These are phyloP conservation scores for Strigamia maritima DNA, from an alignment of 2,888 invertebrate genomes.

Conservation along the genomic window DNA sequence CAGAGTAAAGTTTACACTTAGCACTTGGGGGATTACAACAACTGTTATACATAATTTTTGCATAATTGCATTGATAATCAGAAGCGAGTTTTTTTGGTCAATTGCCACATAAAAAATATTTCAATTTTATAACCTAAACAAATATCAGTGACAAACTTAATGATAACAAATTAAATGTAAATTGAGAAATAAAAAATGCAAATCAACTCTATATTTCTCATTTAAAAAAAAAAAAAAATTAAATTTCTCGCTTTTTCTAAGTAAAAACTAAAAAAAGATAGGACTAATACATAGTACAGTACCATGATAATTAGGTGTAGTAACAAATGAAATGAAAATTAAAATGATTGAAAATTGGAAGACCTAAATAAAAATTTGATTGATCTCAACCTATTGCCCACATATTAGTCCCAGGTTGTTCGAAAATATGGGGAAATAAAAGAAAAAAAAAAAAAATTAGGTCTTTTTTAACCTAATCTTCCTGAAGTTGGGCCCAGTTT, in stretches of 20 bases:
- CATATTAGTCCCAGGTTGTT: background rate
- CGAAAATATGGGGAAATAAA: background rate
- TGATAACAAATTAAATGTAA: background rate
- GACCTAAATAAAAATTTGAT: background rate
- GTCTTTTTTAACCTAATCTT: background rate
- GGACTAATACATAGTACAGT: background rate
- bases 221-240: too few species aligned
- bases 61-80: background rate
- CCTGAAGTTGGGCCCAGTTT: background rate
- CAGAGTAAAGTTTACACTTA: background rate
- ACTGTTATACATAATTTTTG: background rate
- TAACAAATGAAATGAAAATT: background rate
- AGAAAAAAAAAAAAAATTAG: background rate
- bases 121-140: background rate
- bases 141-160: background rate
- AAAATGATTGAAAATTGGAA: background rate
- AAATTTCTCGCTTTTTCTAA: background rate
- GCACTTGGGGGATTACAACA: background rate
- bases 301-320: background rate
- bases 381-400: background rate
- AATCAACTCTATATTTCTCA: background rate
- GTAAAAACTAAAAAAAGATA: background rate
- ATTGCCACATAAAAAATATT: background rate
- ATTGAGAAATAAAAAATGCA: background rate
- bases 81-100: background rate